Evolutionary conservation across 2,113 vertebrate genomes (phyloP).

Genomic region (Mormoops blainvillei): DNA sequence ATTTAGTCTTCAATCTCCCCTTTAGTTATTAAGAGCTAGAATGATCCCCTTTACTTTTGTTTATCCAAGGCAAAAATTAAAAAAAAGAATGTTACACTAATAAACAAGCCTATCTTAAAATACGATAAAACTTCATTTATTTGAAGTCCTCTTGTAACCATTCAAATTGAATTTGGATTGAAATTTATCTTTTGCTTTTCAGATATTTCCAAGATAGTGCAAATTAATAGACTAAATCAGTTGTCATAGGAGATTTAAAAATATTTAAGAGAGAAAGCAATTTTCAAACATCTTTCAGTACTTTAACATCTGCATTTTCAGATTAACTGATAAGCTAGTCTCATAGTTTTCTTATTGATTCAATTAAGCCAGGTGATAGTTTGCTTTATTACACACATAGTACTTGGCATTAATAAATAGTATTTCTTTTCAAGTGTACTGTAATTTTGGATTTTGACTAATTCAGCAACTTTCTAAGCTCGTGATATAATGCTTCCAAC

Average conservation of each 20-base stretch:
- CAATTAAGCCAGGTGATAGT: neutral
- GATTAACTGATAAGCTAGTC: neutral
- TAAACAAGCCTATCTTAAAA: neutral
- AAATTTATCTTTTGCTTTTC: constrained; percentile 6
- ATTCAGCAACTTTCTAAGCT: constrained; percentile 26
- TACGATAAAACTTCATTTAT: neutral
- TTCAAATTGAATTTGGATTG: neutral
- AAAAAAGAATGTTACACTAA: neutral
- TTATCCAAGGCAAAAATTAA: constrained; percentile 28
- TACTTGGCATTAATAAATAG: neutral
- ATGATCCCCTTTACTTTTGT: constrained; percentile 22
- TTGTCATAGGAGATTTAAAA: neutral
- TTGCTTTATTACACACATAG: constrained; percentile 2
- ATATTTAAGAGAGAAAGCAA: neutral
- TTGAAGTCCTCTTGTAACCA: neutral
- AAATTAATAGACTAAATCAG: neutral
- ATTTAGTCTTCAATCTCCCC: neutral
- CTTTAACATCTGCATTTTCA: neutral
- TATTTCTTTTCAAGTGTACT: neutral
- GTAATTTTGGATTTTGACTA: constrained; percentile 5
- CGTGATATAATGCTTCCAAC: neutral
- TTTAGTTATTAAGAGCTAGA: constrained; percentile 1
- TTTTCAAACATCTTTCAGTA: constrained; percentile 23
- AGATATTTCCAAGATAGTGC: neutral
- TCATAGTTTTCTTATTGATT: neutral